phyloP scores from a whole-genome alignment of 2,113 vertebrate genomes.

The Larimichthys crocea region DNA sequence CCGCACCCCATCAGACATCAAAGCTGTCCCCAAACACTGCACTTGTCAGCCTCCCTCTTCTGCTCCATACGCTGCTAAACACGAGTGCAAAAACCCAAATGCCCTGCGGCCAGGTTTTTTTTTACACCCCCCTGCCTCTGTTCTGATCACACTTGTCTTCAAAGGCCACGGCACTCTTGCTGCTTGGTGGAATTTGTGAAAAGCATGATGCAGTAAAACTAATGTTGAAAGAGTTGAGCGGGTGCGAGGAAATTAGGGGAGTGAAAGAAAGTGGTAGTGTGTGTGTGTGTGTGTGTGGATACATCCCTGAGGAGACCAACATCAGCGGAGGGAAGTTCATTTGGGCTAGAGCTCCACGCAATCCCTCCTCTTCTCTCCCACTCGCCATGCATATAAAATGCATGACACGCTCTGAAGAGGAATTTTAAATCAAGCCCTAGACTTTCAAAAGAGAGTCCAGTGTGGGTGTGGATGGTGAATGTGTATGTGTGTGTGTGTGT shows the following conservation, averaged over 20 bases:
- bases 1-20: constrained; percentile 78
- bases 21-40: constrained; percentile 82
- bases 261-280: constrained; percentile 46
- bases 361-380: constrained; percentile 48
- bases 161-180: constrained; percentile 68
- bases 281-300: constrained; percentile 31
- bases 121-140: constrained; percentile 63
- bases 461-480: constrained; percentile 64
- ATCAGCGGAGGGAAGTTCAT: constrained; percentile 71
- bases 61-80: constrained; percentile 70
- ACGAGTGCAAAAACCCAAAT: constrained; percentile 67
- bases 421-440: constrained; percentile 82
- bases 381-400: constrained; percentile 82
- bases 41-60: constrained; percentile 75
- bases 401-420: constrained; percentile 81
- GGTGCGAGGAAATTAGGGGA: constrained; percentile 68
- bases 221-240: constrained; percentile 78
- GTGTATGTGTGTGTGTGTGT: constrained; percentile 47
- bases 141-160: constrained; percentile 81
- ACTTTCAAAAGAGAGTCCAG: constrained; percentile 81
- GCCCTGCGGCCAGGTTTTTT: constrained; percentile 77
- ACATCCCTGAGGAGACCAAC: constrained; percentile 66
- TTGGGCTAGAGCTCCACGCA: constrained; percentile 65
- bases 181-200: constrained; percentile 77
- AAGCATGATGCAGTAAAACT: constrained; percentile 83